Base-by-base conservation (phyloP, 2,113 vertebrate genomes). In the Pseudorhombus dupliciocellatus region DNA sequence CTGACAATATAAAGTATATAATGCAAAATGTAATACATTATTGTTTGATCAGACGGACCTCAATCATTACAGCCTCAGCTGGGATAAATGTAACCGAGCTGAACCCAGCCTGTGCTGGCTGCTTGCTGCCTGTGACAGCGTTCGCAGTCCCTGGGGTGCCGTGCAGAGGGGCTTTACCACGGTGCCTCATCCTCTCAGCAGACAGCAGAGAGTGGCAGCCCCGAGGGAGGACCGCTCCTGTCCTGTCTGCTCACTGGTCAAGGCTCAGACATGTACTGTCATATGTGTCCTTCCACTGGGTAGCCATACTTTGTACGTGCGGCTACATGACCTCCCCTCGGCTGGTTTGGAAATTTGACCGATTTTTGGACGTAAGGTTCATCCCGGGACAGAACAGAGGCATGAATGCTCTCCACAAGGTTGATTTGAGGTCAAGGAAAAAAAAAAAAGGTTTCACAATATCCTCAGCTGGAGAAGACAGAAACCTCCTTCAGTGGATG, bases 181-280 rank as follows among this genome's bases (percentile, higher is more conserved):
- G 15, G 54, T 69, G 72, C 69, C 80, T 85, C 73, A 58, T 86
- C 87, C 81, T 85, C 83, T 87, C 88, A 65, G 83, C 69, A 59
- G 77, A 79, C 77, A 61, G 85, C 53, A 51, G 67, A 87, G 77
- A 87, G 58, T 81, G 88, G 75, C 80, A 81, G 81, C 79, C 90
- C 82, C 65, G 8, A 31, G 84, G 87, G 90, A 88, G 60, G 53
- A 16, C 51, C 70, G 18, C 76, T 90, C 81, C 46, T 78, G 54
- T 69, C 83, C 55, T 40, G 86, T 83, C 85, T 83, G 65, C 81
- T 87, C 61, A 53, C 62, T 53, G 66, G 73, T 73, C 65, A 73
- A 71, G 80, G 78, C 66, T 64, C 82, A 87, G 57, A 74, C 79
- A 69, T 67, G 75, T 62, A 50, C 81, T 91, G 90, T 92, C 89